Conservation (phyloP, 2,113 vertebrate species). For the Gallinago media region DNA sequence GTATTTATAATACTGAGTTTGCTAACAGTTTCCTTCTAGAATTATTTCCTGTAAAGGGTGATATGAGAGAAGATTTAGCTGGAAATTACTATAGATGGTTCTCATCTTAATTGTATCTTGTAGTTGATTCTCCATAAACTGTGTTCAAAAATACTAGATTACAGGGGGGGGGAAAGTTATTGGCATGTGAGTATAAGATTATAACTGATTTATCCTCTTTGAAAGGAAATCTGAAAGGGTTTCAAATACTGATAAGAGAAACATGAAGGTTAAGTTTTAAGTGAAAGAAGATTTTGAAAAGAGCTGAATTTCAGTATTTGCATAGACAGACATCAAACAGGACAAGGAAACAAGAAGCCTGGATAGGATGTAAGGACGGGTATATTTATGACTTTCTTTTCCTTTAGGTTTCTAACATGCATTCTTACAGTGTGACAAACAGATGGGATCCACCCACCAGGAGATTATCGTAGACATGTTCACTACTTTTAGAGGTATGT, state of each 20-base stretch:
- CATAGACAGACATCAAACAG: background rate
- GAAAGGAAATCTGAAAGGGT: background rate
- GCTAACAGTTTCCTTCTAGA: background rate
- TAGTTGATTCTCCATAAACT: background rate
- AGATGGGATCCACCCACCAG: constrained; percentile 41
- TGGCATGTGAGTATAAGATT: background rate
- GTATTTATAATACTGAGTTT: background rate
- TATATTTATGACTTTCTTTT: background rate
- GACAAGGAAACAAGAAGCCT: background rate
- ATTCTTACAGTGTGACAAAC: background rate
- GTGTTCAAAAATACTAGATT: background rate
- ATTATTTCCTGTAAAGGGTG: background rate
- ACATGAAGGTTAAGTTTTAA: background rate
- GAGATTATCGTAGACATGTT: background rate
- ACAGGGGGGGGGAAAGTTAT: background rate
- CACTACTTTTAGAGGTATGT: background rate
- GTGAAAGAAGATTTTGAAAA: background rate
- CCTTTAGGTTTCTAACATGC: background rate
- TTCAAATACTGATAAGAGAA: background rate
- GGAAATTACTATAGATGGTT: background rate
- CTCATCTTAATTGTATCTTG: background rate
- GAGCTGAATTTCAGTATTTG: background rate
- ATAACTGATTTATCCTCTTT: background rate
- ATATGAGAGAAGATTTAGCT: background rate
- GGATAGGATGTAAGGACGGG: background rate